Evolutionary conservation across 2,797 vertebrate genomes (phyloP), one percentile per base, ranked within the genome.

Genomic region (Jordanella pulchra): DNA sequence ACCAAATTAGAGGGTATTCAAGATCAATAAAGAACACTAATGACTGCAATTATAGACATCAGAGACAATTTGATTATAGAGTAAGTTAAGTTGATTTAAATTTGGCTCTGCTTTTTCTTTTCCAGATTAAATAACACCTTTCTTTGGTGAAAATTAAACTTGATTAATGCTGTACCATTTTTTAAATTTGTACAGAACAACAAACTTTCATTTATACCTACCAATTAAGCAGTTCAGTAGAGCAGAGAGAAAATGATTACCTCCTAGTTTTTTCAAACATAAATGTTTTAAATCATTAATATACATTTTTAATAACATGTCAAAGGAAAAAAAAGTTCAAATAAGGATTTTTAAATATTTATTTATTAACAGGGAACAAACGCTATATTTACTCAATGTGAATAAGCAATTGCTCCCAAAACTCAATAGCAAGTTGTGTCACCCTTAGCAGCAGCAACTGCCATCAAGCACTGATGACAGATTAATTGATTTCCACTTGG

Each of bases 1-100:
- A 73, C 71, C 42, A 69, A 81, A 84, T 81, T 79, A 39, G 35
- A 39, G 35, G 0, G 35, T 39, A 76, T 76, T 77, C 44, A 45
- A 60, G 69, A 65, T 61, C 65, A 65, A 66, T 53, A 77, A 72
- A 64, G 78, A 72, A 45, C 74, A 48, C 15, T 73, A 72, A 87
- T 83, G 51, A 68, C 50, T 86, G 67, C 86, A 63, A 87, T 90
- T 85, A 15, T 72, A 32, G 47, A 42, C 0, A 47, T 74, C 35
- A 75, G 27, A 54, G 67, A 72, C 53, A 65, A 28, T 76, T 72
- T 75, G 71, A 84, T 81, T 83, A 72, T 58, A 67, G 58, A 39
- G 69, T 17, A 0, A 63, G 58, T 72, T 21, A 27, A 60, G 44
- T 69, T 48, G 32, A 75, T 80, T 66, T 78, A 63, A 87, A 82